Evolutionary conservation across 2,888 invertebrate genomes (phyloP).

Genomic region (Dynastes grantii): DNA sequence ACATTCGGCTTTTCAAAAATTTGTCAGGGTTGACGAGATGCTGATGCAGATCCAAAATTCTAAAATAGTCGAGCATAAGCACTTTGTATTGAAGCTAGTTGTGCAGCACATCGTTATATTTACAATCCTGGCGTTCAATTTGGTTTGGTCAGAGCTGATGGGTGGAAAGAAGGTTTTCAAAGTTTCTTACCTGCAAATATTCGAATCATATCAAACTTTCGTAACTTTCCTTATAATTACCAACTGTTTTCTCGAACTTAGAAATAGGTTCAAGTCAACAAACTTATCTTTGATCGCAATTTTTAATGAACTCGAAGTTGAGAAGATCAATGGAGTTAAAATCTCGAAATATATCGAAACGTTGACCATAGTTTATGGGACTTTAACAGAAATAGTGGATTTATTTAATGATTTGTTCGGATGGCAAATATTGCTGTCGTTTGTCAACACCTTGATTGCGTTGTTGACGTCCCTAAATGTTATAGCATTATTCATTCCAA

Average conservation of each 20-base stretch:
- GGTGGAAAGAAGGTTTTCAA: conserved; percentile 15
- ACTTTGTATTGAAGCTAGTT: conserved; percentile 7
- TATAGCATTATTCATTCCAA: conserved; percentile 42
- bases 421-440: conserved; percentile 44
- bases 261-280: conserved; percentile 26
- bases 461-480: conserved; percentile 39
- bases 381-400: conserved; percentile 36
- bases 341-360: conserved; percentile 19
- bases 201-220: conserved; percentile 30
- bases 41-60: conserved; percentile 32
- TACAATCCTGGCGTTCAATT: conserved; percentile 17
- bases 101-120: conserved; percentile 30
- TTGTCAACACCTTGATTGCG: conserved; percentile 45
- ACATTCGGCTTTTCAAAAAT: conserved; percentile 15
- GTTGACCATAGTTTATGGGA: conserved; percentile 33
- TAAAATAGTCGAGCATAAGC: conserved; percentile 19
- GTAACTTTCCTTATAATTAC: conserved; percentile 40
- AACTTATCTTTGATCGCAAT: conserved; percentile 28
- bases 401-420: conserved; percentile 48
- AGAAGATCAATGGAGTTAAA: background rate
- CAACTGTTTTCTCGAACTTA: conserved; percentile 38
- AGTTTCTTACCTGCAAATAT: conserved; percentile 17
- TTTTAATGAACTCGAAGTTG: background rate
- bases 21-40: conserved; percentile 20
- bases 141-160: conserved; percentile 30